phyloP scores from a whole-genome alignment of 2,797 vertebrate species.

The Cyclura pinguis region DNA sequence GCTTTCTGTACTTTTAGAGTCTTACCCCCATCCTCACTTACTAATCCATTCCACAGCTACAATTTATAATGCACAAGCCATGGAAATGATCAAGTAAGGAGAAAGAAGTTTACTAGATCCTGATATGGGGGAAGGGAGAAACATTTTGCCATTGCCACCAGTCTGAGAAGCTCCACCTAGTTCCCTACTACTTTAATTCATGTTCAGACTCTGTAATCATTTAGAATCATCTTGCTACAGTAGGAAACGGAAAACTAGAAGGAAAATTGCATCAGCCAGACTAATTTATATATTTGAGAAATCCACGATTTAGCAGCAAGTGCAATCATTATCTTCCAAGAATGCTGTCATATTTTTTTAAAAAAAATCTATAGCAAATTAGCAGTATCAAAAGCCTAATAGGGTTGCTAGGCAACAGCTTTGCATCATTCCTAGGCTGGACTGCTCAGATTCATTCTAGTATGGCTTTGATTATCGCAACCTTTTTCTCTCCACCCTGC shows the following conservation, averaged over 20 bases:
- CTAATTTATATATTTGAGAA: slow-evolving; percentile 54
- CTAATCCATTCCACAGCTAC: neutral
- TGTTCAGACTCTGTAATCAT: slow-evolving; percentile 21
- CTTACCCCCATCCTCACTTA: too few species aligned
- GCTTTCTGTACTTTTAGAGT: neutral
- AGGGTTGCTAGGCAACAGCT: slow-evolving; percentile 63
- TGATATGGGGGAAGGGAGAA: neutral
- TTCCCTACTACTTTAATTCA: slow-evolving; percentile 13
- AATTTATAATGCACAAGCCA: neutral
- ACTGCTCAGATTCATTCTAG: slow-evolving; percentile 53
- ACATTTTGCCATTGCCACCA: neutral
- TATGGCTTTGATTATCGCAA: slow-evolving; percentile 65
- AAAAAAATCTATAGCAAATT: slow-evolving; percentile 63
- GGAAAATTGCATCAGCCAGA: slow-evolving; percentile 39
- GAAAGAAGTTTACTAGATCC: neutral
- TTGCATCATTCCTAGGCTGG: slow-evolving; percentile 37
- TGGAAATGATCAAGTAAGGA: slow-evolving; percentile 24
- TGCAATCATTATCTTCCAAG: slow-evolving; percentile 40
- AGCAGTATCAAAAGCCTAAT: slow-evolving; percentile 57
- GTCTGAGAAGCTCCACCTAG: neutral
- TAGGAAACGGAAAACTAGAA: slow-evolving; percentile 46
- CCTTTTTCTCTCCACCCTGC: slow-evolving; percentile 22
- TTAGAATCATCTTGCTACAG: slow-evolving; percentile 54
- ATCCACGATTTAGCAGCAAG: slow-evolving; percentile 46
- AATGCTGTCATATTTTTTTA: slow-evolving; percentile 29